A percentile compares a stretch with the other conserved stretches of the same genome.
phyloP scores from a whole-genome alignment of 2,888 invertebrate genomes.

The Sclerodermus sp. region DNA sequence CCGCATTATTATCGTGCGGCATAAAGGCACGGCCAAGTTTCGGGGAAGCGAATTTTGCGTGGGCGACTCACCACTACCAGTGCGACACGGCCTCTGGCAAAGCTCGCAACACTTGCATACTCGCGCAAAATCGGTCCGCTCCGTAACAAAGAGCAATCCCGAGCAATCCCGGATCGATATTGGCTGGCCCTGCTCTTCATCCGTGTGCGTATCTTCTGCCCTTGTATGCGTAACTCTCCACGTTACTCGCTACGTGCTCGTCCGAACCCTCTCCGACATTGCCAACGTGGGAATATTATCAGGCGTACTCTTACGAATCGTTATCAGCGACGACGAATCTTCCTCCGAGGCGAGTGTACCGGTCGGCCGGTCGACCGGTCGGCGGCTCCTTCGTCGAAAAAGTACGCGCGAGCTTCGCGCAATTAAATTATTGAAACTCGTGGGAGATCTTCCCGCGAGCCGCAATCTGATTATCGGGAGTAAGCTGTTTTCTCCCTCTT shows the following conservation, averaged over 20 bases:
- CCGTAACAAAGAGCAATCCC: conserved; percentile 29
- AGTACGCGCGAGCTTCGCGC: too few species aligned
- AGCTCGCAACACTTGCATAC: background rate
- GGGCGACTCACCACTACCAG: conserved; percentile 1
- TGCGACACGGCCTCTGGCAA: background rate
- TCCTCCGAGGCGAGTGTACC: too few species aligned
- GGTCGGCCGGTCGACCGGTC: too few species aligned
- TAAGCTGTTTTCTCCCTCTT: too few species aligned
- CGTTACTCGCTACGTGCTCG: conserved; percentile 6
- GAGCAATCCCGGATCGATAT: conserved; percentile 33
- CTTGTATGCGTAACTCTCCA: background rate
- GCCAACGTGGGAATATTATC: conserved; percentile 34
- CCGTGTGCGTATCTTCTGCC: background rate
- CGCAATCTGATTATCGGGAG: too few species aligned
- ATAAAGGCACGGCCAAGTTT: conserved; percentile 18
- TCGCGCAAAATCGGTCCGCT: conserved; percentile 6
- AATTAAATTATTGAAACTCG: too few species aligned
- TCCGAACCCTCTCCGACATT: background rate
- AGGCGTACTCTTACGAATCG: conserved; percentile 31
- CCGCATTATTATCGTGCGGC: conserved; percentile 25
- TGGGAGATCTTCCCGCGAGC: too few species aligned
- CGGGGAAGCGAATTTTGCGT: conserved; percentile 5
- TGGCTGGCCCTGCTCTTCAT: conserved; percentile 10
- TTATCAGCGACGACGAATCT: conserved; percentile 18
- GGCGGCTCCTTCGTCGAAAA: too few species aligned